These are phyloP conservation scores for Phrynocephalus versicolor DNA, from an alignment of 2,113 vertebrate genomes.

Conservation along the genomic window DNA sequence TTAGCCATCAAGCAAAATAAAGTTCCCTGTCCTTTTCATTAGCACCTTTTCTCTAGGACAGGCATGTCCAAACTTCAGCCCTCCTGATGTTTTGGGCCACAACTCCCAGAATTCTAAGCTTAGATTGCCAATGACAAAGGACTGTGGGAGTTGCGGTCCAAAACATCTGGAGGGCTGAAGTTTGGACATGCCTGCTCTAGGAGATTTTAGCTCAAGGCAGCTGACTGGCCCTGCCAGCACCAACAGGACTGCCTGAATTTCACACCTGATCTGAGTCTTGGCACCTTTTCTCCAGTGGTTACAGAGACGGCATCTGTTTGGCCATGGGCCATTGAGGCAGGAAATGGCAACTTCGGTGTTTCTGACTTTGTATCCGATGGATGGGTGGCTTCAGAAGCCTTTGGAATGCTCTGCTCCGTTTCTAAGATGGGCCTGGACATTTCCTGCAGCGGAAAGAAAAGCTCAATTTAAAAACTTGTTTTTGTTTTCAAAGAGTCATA, in stretches of 20 bases:
- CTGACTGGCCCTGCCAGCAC: too few species aligned
- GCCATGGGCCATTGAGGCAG: conserved; percentile 22
- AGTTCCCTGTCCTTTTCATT: too few species aligned
- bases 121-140: too few species aligned
- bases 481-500: too few species aligned
- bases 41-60: too few species aligned
- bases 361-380: conserved; percentile 36
- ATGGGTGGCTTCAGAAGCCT: neutral
- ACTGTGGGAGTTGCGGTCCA: too few species aligned
- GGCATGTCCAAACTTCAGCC: too few species aligned
- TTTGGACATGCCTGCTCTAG: too few species aligned
- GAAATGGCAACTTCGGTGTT: conserved; percentile 34
- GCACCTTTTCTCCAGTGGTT: conserved; percentile 52
- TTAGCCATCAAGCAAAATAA: neutral
- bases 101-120: too few species aligned
- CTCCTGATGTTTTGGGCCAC: too few species aligned
- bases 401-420: conserved; percentile 45
- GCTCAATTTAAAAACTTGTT: neutral
- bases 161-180: too few species aligned
- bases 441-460: conserved; percentile 46
- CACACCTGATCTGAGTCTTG: conserved; percentile 38
- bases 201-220: too few species aligned
- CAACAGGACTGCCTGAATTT: neutral
- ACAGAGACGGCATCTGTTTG: conserved; percentile 50
- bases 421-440: conserved; percentile 32